Evolutionary conservation across 2,888 invertebrate genomes (phyloP).

Genomic region (Drosophila fungiperda): DNA sequence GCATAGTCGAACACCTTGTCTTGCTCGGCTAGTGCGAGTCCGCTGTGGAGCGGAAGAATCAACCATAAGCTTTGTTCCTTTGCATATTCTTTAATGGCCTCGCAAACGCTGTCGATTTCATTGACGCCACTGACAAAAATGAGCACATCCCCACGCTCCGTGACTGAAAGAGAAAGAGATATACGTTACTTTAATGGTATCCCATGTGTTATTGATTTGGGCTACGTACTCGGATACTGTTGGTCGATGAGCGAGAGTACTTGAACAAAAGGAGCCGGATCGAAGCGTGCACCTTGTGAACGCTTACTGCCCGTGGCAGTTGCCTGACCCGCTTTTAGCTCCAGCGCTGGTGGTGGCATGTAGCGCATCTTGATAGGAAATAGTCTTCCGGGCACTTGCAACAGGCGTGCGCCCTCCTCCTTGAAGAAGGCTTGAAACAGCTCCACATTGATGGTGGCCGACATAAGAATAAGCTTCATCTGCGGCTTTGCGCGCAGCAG

Average conservation of each 20-base stretch:
- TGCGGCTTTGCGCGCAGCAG: constrained; percentile 91
- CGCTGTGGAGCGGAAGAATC: constrained; percentile 95
- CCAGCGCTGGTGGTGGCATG: constrained; percentile 87
- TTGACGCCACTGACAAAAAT: constrained; percentile 98
- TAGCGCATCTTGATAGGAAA: constrained; percentile 97
- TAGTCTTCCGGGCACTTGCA: constrained; percentile 97
- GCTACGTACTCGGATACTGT: constrained; percentile 89
- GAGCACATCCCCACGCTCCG: constrained; percentile 96
- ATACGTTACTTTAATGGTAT: neutral
- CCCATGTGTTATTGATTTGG: no score
- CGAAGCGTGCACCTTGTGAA: constrained; percentile 89
- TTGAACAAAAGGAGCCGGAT: constrained; percentile 96
- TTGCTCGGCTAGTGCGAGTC: constrained; percentile 96
- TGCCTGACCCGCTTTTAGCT: constrained; percentile 85
- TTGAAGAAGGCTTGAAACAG: constrained; percentile 96
- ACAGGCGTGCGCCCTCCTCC: constrained; percentile 91
- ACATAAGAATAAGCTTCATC: constrained; percentile 97
- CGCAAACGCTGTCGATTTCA: constrained; percentile 95
- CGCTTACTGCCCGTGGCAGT: constrained; percentile 67
- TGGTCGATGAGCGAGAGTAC: constrained; percentile 96
- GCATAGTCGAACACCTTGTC: constrained; percentile 99
- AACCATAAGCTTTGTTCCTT: constrained; percentile 93
- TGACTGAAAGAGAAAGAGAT: constrained; percentile 84
- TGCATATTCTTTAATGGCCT: constrained; percentile 93
- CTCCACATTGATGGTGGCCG: constrained; percentile 98